Evolutionary conservation across 2,113 vertebrate species (phyloP), one percentile per base, ranked within the genome.

Genomic region (Lagenorhynchus albirostris): DNA sequence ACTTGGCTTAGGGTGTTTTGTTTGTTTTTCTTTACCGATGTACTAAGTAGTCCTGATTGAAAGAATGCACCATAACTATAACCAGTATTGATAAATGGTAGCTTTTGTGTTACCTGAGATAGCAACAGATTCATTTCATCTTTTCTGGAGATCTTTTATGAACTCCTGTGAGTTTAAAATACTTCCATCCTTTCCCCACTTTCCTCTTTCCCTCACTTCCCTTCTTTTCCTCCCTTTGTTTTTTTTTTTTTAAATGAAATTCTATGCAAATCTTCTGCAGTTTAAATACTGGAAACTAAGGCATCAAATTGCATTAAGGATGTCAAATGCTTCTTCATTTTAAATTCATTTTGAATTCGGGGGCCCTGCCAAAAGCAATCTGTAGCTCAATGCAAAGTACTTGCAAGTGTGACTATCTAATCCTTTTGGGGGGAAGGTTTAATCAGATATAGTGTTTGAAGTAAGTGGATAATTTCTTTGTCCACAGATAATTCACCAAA

Each of bases 361-460:
- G 87, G 76, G 71, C 83, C 31, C 6, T 96, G 97, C 25, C 89
- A 96, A 98, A 41, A 94, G 5, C 7, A 96, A 79, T 96, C 1
- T 44, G 53, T 71, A 90, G 3, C 20, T 94, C 23, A 26, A 29
- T n/a, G 84, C 29, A 94, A 79, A 96, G 50, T 83, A 88, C 55
- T 83, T 98, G 60, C 53, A 90, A 58, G n/a, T 96, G n/a, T 86
- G 63, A 85, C 21, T 41, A n/a, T 84, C 23, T 97, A 89, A 98
- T 89, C 6, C 3, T 58, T 96, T 88, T 50, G 26, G n/a, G 23
- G 23, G 12, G 21, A 65, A 55, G 36, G 44, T 50, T 73, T 95
- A 97, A 97, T 97, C 88, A 98, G 79, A 96, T 97, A 91, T 1
- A 44, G 67, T 91, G 29, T 96, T 97, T 92, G 50, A 60, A 93